A percentile compares a stretch with the other conserved stretches of the same genome.
phyloP scores from a whole-genome alignment of 2,113 vertebrate genomes.

The Mesocricetus auratus region DNA sequence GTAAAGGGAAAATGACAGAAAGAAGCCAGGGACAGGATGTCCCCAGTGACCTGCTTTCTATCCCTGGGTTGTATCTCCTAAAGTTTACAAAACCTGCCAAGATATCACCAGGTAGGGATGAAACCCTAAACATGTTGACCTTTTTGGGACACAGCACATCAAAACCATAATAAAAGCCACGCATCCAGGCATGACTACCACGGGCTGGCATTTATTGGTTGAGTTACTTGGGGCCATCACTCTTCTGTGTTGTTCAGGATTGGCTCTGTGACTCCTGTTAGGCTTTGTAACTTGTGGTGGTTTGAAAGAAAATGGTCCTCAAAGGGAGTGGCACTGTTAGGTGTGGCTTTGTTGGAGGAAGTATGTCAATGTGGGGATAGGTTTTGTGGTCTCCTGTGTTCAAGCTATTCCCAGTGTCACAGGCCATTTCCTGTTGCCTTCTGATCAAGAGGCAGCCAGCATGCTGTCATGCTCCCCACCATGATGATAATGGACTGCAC shows the following conservation, averaged over 20 bases:
- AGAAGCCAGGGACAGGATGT: not conserved
- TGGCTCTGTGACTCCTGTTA: not conserved
- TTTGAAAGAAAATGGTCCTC: not conserved
- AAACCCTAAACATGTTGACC: not conserved
- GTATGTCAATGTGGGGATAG: not conserved
- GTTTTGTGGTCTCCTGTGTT: not conserved
- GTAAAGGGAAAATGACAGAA: not conserved
- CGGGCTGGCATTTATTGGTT: not conserved
- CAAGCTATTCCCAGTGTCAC: not conserved
- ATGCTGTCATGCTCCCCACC: not conserved
- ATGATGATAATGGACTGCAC: not conserved
- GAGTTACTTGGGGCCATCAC: not conserved
- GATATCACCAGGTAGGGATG: not conserved
- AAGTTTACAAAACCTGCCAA: not conserved
- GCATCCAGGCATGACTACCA: not conserved
- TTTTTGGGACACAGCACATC: not conserved
- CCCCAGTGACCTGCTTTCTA: not conserved
- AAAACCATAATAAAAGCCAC: not conserved
- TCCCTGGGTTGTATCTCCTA: not conserved
- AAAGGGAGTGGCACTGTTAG: not conserved
- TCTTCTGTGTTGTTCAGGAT: fast-evolving
- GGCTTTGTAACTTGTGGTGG: not conserved
- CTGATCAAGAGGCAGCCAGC: not conserved
- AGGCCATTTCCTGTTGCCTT: not conserved
- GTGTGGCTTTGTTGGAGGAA: not conserved